Evolutionary conservation across 2,113 vertebrate genomes (phyloP).

Genomic region (Gobiocypris rarus): DNA sequence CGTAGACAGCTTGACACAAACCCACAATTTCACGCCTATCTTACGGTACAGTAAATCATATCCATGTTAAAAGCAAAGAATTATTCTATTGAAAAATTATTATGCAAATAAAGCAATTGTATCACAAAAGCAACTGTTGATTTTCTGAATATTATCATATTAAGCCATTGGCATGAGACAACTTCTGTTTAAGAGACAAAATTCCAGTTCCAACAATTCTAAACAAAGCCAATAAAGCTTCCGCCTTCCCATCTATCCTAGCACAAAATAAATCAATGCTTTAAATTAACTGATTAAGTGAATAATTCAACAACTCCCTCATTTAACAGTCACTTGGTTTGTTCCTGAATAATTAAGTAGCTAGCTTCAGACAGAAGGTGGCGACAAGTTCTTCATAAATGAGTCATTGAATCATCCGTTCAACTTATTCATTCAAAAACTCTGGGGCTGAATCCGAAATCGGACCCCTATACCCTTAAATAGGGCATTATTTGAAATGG

Average conservation of each 20-base stretch:
- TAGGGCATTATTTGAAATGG: too few species aligned
- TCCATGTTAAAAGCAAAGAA: background rate
- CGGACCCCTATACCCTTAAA: too few species aligned
- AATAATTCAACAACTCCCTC: background rate
- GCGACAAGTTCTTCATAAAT: too few species aligned
- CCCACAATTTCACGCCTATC: constrained; percentile 73
- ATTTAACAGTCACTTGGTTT: background rate
- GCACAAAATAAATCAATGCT: too few species aligned
- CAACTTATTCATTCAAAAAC: too few species aligned
- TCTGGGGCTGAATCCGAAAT: too few species aligned
- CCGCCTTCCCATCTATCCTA: too few species aligned
- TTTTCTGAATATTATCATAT: background rate
- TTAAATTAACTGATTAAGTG: background rate
- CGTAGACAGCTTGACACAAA: constrained; percentile 74
- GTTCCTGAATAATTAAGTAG: background rate
- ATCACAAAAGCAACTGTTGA: background rate
- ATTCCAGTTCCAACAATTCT: too few species aligned
- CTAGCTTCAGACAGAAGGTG: too few species aligned
- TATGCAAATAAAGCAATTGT: background rate
- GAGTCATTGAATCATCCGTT: too few species aligned
- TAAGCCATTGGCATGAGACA: background rate
- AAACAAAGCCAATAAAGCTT: too few species aligned
- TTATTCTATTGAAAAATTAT: background rate
- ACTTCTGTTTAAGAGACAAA: background rate
- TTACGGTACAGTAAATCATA: constrained; percentile 68